phyloP scores from a whole-genome alignment of 2,888 invertebrate genomes.

The Tipula confusa region DNA sequence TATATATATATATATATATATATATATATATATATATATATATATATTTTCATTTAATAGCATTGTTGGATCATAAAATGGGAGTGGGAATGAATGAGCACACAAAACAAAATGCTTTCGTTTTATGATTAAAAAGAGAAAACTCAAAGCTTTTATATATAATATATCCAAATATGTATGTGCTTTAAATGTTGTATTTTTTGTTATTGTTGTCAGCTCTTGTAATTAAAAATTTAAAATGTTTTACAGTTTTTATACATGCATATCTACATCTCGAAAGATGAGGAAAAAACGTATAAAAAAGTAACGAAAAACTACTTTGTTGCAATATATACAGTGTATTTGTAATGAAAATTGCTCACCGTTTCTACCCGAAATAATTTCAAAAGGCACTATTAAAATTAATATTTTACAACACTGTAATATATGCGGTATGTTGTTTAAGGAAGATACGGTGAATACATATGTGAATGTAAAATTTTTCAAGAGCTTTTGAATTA shows the following conservation, averaged over 20 bases:
- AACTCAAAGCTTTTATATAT: background rate
- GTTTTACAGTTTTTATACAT: background rate
- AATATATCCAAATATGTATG: background rate
- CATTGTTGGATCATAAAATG: background rate
- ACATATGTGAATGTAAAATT: background rate
- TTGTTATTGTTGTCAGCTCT: background rate
- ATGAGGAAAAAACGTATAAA: background rate
- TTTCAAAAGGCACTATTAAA: background rate
- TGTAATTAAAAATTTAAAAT: slow-evolving; percentile 20
- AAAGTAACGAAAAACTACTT: background rate
- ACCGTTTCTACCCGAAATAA: background rate
- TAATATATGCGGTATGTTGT: background rate
- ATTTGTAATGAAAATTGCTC: background rate
- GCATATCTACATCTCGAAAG: background rate
- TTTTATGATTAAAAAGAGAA: background rate
- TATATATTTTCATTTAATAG: background rate
- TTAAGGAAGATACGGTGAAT: background rate
- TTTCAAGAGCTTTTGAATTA: background rate
- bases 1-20: background rate
- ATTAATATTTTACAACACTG: background rate
- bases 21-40: background rate
- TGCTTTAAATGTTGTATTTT: background rate
- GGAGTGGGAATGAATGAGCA: background rate
- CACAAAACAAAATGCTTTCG: background rate
- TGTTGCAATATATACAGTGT: background rate